Evolutionary conservation across 2,113 vertebrate genomes (phyloP), one percentile per base, ranked within the genome.

Genomic region (Diadophis punctatus): DNA sequence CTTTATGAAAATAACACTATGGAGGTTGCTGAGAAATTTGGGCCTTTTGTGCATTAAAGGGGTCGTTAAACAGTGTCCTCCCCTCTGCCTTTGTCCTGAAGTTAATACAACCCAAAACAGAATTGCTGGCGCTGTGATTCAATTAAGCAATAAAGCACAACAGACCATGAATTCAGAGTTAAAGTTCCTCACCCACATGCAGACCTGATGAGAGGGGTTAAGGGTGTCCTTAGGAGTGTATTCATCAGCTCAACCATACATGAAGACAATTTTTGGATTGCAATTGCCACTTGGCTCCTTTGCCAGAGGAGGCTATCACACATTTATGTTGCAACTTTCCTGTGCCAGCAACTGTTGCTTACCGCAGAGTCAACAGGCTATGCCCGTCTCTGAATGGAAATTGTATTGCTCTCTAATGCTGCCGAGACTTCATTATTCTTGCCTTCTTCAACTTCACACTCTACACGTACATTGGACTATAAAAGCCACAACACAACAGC

Each of bases 51-150:
- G 22, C 63, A 58, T 56, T 89, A 34, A 58, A 93, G 88, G n/a
- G 22, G 20, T 16, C 56, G n/a, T 88, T 88, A 90, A 84, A 34
- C 53, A 39, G 43, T 94, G 88, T 87, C 88, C 87, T 90, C 43
- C 43, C 85, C 51, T 84, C 60, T 86, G 88, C 52, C 84, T 86
- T 63, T 39, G 53, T 89, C 34, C 49, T 90, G 63, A 49, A 55
- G 23, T 52, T 89, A 55, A 90, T 86, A 55, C 86, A 92, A 89
- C n/a, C 55, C 86, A 51, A 89, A 93, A 91, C 49, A 88, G 46
- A 92, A 85, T 90, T 23, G 68, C 48, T 27, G 18, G 86, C 88
- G 55, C 22, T 86, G 53, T 85, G 89, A 86, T 92, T 92, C 91
- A 94, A 22, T 46, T 91, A 2, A 27, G 20, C 12, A 51, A 20